phyloP scores from a whole-genome alignment of 2,797 vertebrate genomes.

The Sandelia bainsii region DNA sequence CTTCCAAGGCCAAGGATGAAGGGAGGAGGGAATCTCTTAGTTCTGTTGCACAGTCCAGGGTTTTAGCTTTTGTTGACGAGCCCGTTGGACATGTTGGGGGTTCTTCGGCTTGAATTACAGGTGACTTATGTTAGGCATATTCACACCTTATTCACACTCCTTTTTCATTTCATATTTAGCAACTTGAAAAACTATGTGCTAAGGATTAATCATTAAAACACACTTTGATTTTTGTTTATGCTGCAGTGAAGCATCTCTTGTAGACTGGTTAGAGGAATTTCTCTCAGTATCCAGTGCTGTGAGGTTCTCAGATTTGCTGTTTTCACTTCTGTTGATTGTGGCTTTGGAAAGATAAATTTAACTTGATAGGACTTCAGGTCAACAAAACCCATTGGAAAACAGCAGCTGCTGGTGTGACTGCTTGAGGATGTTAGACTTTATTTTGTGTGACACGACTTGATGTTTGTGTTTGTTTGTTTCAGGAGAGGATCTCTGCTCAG shows the following conservation, averaged over 20 bases:
- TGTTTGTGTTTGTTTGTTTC: slow-evolving; percentile 38
- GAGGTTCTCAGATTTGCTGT: not conserved
- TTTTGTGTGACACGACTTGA: slow-evolving; percentile 30
- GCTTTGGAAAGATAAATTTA: slow-evolving; percentile 36
- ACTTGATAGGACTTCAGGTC: slow-evolving; percentile 26
- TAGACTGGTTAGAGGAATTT: slow-evolving; percentile 10
- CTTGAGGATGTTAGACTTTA: slow-evolving; percentile 34
- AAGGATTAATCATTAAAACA: slow-evolving; percentile 15
- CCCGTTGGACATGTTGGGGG: slow-evolving; percentile 24
- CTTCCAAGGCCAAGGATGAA: slow-evolving; percentile 75
- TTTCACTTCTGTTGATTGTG: slow-evolving; percentile 32
- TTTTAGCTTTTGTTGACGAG: slow-evolving; percentile 7
- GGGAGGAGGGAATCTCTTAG: slow-evolving; percentile 43
- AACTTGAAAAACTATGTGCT: slow-evolving; percentile 12
- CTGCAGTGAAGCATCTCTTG: not conserved
- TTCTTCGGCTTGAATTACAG: slow-evolving; percentile 23
- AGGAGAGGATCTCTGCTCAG: slow-evolving; percentile 23
- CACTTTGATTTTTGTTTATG: slow-evolving; percentile 2
- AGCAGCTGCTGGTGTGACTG: slow-evolving; percentile 16
- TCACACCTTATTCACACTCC: not conserved
- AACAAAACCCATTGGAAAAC: slow-evolving; percentile 11
- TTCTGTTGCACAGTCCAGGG: slow-evolving; percentile 38
- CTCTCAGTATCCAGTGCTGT: not conserved
- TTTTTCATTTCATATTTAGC: not conserved
- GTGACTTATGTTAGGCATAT: not conserved